Percentiles rank a stretch among this genome's conserved stretches.
Evolutionary conservation across 2,888 invertebrate species (phyloP).

Genomic region (Odontomyia ornata): DNA sequence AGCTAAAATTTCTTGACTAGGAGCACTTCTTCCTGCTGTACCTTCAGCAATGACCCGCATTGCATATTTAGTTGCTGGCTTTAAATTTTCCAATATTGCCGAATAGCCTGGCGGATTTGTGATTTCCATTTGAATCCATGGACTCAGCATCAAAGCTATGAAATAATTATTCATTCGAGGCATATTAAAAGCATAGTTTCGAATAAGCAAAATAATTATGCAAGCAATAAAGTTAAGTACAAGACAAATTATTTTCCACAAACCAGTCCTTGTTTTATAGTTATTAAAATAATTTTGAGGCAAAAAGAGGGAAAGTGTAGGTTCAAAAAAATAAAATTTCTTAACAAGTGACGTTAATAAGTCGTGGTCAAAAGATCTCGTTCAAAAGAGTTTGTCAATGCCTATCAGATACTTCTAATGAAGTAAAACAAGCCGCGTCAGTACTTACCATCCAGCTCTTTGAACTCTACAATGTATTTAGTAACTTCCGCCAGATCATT

Average conservation of each 20-base stretch:
- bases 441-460: conserved; percentile 70
- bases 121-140: conserved; percentile 75
- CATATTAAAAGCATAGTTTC: not conserved
- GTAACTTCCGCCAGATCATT: conserved; percentile 76
- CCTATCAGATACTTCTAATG: no score
- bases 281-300: no score
- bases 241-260: no score
- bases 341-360: no score
- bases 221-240: no score
- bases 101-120: conserved; percentile 72
- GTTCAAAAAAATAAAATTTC: no score
- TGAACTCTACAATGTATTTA: conserved; percentile 75
- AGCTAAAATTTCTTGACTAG: conserved; percentile 71
- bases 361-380: no score
- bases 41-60: conserved; percentile 79
- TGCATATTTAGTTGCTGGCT: conserved; percentile 75
- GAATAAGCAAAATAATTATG: no score
- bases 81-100: conserved; percentile 73
- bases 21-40: conserved; percentile 75
- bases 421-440: no score
- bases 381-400: no score
- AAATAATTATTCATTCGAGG: conserved; percentile 7
- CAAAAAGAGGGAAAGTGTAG: no score
- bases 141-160: conserved; percentile 61
- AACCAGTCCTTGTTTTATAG: no score